Conservation (phyloP, 2,797 vertebrate species). For the Malacoctenus gilli region DNA sequence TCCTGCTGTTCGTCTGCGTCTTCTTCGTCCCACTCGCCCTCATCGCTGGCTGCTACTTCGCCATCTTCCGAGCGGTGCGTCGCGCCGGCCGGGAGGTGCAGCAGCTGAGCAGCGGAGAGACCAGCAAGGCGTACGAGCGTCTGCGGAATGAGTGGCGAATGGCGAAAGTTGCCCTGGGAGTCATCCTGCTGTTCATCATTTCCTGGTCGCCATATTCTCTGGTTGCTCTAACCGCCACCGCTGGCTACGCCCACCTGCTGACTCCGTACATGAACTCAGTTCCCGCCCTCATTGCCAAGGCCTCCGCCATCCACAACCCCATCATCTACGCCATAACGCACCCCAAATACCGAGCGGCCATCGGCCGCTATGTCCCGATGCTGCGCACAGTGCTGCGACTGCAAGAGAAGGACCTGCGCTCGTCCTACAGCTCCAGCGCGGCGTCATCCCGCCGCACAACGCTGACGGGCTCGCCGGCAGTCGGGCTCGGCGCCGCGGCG, state of each 20-base stretch:
- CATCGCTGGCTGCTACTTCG: conserved; percentile 10
- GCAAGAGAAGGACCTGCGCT: conserved; percentile 28
- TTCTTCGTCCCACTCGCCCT: conserved; percentile 64
- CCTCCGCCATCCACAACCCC: conserved; percentile 91
- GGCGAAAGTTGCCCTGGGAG: conserved; percentile 71
- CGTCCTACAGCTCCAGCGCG: conserved; percentile 15
- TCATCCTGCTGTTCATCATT: conserved; percentile 85
- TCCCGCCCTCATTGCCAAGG: conserved; percentile 91
- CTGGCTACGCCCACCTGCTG: conserved; percentile 82
- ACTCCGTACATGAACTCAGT: conserved; percentile 89
- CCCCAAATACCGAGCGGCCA: conserved; percentile 85
- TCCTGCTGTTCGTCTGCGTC: conserved; percentile 88
- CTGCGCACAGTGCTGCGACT: conserved; percentile 13
- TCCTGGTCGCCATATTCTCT: conserved; percentile 91
- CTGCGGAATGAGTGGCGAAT: conserved; percentile 81
- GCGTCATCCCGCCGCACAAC: conserved; percentile 12
- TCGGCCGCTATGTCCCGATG: conserved; percentile 22
- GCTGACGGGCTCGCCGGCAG: background rate
- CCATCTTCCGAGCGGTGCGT: conserved; percentile 33
- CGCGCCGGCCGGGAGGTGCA: conserved; percentile 11
- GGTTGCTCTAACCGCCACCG: conserved; percentile 60
- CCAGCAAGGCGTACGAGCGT: conserved; percentile 18
- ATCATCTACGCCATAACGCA: conserved; percentile 91
- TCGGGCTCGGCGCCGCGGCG: background rate
- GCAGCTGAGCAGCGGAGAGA: conserved; percentile 63